Conservation (phyloP, 2,797 vertebrate species). For the Pelochelys cantorii region DNA sequence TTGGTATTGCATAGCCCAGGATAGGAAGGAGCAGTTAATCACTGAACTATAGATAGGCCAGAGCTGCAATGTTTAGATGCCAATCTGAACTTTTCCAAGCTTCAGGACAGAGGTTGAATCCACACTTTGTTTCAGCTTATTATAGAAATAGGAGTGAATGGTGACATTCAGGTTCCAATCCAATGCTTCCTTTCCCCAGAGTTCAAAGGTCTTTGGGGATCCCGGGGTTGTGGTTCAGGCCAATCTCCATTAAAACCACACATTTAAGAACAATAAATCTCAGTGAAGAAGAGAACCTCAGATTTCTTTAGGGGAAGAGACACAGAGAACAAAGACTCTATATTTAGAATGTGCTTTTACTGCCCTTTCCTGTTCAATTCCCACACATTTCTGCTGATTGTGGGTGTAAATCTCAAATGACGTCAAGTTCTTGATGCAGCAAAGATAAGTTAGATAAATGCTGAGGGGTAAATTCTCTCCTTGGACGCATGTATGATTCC, state of each 20-base stretch:
- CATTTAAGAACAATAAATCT: conserved; percentile 2
- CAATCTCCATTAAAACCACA: background rate
- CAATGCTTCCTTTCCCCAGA: background rate
- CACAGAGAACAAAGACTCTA: background rate
- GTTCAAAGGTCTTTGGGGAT: background rate
- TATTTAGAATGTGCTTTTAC: conserved; percentile 43
- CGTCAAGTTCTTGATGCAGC: conserved; percentile 48
- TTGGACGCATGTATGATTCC: background rate
- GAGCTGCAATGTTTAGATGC: background rate
- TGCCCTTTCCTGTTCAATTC: conserved; percentile 63
- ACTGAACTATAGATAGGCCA: background rate
- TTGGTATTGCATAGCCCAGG: background rate
- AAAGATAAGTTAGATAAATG: conserved; percentile 6
- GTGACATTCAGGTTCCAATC: background rate
- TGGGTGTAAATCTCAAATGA: conserved; percentile 68
- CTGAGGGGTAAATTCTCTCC: background rate
- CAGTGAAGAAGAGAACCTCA: conserved; percentile 7
- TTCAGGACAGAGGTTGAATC: background rate
- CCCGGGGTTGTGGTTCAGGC: conserved; percentile 11
- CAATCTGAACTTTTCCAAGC: background rate
- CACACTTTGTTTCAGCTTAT: background rate
- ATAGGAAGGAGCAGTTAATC: background rate
- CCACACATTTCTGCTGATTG: conserved; percentile 59
- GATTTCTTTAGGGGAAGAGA: background rate
- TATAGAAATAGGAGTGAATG: background rate